Evolutionary conservation across 2,113 vertebrate genomes (phyloP).

Genomic region (Lophius piscatorius): DNA sequence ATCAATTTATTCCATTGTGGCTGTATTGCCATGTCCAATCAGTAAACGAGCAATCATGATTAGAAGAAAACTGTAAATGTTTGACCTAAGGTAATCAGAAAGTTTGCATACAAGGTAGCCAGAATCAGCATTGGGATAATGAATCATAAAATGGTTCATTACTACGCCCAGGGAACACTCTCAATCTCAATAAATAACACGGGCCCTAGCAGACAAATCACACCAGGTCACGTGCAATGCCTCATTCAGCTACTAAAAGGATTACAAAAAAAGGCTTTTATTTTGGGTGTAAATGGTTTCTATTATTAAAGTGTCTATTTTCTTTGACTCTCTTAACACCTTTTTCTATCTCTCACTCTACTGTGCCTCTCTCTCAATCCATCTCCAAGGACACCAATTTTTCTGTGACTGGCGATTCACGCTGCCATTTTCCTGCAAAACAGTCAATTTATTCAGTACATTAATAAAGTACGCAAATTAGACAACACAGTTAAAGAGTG

Average conservation of each 20-base stretch:
- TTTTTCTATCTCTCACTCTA: constrained; percentile 36
- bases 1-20: constrained; percentile 57
- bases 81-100: constrained; percentile 85
- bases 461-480: constrained; percentile 35
- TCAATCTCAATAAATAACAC: constrained; percentile 82
- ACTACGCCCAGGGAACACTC: constrained; percentile 77
- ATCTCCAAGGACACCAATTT: constrained; percentile 45
- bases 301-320: constrained; percentile 68
- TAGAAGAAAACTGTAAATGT: constrained; percentile 78
- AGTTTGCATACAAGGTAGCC: constrained; percentile 82
- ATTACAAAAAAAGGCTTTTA: constrained; percentile 61
- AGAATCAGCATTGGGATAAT: constrained; percentile 80
- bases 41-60: constrained; percentile 78
- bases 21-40: constrained; percentile 65
- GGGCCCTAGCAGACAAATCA: constrained; percentile 78
- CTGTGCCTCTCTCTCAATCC: constrained; percentile 20
- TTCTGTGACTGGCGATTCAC: constrained; percentile 23
- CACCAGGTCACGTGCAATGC: constrained; percentile 70
- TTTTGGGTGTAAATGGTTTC: constrained; percentile 63
- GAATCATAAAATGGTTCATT: constrained; percentile 86
- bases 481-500: not conserved
- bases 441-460: constrained; percentile 18
- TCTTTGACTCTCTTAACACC: constrained; percentile 19
- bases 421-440: constrained; percentile 31
- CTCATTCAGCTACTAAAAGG: constrained; percentile 77